These are phyloP conservation scores for Hyperoplus lanceolatus DNA, from an alignment of 2,797 vertebrate genomes.

Conservation along the genomic window DNA sequence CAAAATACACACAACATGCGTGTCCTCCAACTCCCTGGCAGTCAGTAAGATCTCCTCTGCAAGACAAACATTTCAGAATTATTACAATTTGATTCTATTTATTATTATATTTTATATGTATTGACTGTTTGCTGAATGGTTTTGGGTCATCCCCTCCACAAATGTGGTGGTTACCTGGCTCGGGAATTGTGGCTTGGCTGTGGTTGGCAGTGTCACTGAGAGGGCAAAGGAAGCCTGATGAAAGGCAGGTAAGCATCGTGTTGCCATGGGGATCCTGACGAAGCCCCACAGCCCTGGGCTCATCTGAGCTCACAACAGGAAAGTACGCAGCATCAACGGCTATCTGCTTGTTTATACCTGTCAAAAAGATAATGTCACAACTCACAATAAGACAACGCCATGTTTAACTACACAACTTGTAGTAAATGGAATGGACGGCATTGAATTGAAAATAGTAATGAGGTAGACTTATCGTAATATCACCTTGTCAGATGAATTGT, in stretches of 20 bases:
- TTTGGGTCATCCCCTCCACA: too few relatives aligned
- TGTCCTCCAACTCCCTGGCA: constrained; percentile 83
- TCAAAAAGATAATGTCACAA: neutral
- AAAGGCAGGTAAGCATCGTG: constrained; percentile 84
- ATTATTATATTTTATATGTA: too few relatives aligned
- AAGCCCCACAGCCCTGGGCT: constrained; percentile 82
- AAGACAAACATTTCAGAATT: constrained; percentile 28
- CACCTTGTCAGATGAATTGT: neutral
- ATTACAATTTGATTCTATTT: too few relatives aligned
- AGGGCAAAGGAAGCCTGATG: constrained; percentile 80
- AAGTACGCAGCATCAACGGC: constrained; percentile 89
- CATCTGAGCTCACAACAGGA: constrained; percentile 83
- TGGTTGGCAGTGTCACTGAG: constrained; percentile 31
- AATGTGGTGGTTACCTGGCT: constrained; percentile 82
- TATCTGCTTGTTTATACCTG: constrained; percentile 91
- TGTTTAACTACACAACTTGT: neutral
- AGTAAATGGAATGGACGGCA: neutral
- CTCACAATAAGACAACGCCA: too few relatives aligned
- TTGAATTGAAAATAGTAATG: neutral
- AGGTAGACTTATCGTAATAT: neutral
- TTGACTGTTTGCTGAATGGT: too few relatives aligned
- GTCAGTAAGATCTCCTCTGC: constrained; percentile 88
- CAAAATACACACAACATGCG: constrained; percentile 88
- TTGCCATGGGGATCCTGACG: constrained; percentile 78
- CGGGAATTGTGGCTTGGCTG: constrained; percentile 48